These are phyloP conservation scores for Cancer borealis DNA, from an alignment of 2,888 invertebrate species.

Conservation along the genomic window DNA sequence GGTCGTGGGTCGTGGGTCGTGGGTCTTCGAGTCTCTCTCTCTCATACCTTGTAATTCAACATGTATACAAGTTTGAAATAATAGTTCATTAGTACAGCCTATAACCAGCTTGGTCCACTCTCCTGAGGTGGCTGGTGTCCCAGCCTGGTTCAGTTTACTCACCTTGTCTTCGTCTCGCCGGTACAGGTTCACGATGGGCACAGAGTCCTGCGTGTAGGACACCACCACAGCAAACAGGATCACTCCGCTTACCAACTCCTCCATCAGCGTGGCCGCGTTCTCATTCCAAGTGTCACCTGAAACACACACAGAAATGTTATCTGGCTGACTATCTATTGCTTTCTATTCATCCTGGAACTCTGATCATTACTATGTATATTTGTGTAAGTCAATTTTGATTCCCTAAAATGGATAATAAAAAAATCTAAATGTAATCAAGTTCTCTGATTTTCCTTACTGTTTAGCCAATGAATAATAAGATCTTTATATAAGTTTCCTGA, in stretches of 20 bases:
- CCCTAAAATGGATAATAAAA: too few relatives aligned
- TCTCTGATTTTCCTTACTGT: too few relatives aligned
- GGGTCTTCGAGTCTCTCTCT: too few relatives aligned
- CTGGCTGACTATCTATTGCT: not conserved
- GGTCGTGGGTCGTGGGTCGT: too few relatives aligned
- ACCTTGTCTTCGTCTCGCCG: constrained; percentile 80
- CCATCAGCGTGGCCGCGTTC: constrained; percentile 89
- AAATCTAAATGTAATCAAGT: too few relatives aligned
- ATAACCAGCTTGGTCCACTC: not conserved
- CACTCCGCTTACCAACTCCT: constrained; percentile 89
- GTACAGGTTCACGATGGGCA: constrained; percentile 91
- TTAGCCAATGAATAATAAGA: too few relatives aligned
- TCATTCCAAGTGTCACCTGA: constrained; percentile 84
- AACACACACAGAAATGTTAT: not conserved
- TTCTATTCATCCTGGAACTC: not conserved
- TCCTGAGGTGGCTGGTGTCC: not conserved
- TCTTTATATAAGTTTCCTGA: too few relatives aligned
- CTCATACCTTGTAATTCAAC: not conserved
- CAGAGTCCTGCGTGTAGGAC: constrained; percentile 88
- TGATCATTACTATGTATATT: not conserved
- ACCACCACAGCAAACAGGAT: constrained; percentile 93
- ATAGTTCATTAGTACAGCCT: not conserved
- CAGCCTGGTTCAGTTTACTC: not conserved
- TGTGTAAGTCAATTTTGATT: too few relatives aligned
- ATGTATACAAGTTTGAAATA: not conserved